Base-by-base conservation (phyloP, 2,888 invertebrate species). In the Morpho deidamia region DNA sequence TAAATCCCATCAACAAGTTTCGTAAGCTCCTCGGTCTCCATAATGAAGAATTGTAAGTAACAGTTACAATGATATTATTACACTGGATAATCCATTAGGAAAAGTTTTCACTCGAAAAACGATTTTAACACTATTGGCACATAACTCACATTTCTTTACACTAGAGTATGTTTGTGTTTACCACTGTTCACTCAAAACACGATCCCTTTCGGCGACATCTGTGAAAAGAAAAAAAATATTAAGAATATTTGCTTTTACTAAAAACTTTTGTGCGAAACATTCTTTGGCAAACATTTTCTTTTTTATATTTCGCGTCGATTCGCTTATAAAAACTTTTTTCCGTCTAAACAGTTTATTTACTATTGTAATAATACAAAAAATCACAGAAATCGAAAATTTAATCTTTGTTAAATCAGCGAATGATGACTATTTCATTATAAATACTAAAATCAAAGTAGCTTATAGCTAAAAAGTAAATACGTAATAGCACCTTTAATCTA, bases 1-100 rank as follows among this genome's bases (percentile, higher is more conserved):
- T 96, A 96, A 76, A 96, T 96, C 72, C 95, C 95, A 88, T 96
- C 96, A 72, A 96, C 96, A 72, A 96, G 93, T 91, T 95, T 96
- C 76, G 95, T 96, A 70, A 96, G 93, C 90, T 96, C 96, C 83
- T 96, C 96, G 71, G 96, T 95, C 91, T 96, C 96, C 94, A 95
- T 91, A 69, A 71, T 71, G 81, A 81, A 68, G 68, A 72, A 74
- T 81, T 77, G 77, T 79, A 75, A 78, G 67, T 74, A 70, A 75
- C 70, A 72, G 58, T 58, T 58, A 56, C 73, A 72, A 66, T 64
- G 66, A 60, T 66, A 71, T 68, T 69, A 70, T 79, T 78, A 87
- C 84, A 85, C 85, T 64, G 73, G 72, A 81, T 80, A 79, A 84
- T 81, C 86, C 88, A 89, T 88, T 74, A 75, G 69, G 63, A 65